Base-by-base conservation (phyloP, 1,140 invertebrate genomes). In the Drosophila lowei region DNA sequence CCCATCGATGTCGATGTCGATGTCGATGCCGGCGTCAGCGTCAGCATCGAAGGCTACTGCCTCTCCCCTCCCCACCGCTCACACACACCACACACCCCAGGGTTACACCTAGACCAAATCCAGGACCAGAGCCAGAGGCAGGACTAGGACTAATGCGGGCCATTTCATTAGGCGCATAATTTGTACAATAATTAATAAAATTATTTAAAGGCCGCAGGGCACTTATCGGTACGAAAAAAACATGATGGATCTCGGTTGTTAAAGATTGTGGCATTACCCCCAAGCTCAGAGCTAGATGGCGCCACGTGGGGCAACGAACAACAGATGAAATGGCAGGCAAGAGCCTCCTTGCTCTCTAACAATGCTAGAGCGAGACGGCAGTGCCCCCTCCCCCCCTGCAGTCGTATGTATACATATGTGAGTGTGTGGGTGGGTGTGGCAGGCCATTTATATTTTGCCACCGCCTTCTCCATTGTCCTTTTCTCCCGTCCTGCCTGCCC, bases 81-180 rank as follows among this genome's bases (percentile, higher is more conserved):
- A 48, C 18, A 1, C 7, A 4, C 8, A 21, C 16, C 7, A 4
- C 8, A 21, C 16, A 6, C 9, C 42, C 15, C 2, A 13, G 34
- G 11, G 1, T 9, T n/a, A 6, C 13, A 9, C 9, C 15, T n/a
- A 5, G 7, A 9, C 11, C 28, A 18, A 21, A 5, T 30, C 28
- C 28, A 30, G 28, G 3, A 11, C 3, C 11, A 38, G 11, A 5
- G 11, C 3, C 4, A 38, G 34, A 4, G 4, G 11, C 3, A 47
- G 43, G 30, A 38, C 34, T 38, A 47, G 43, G 42, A 52, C 52
- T 54, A 11, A 46, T 50, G 65, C 55, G 53, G 61, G 60, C 64
- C 70, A 81, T 81, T 86, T 86, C 70, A 86, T 86, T 86, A 86
- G 75, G 73, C 77, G 81, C 81, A 86, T 86, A 86, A 86, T 86